Evolutionary conservation across 1,140 invertebrate genomes (phyloP).

Genomic region (Listronotus bonariensis): DNA sequence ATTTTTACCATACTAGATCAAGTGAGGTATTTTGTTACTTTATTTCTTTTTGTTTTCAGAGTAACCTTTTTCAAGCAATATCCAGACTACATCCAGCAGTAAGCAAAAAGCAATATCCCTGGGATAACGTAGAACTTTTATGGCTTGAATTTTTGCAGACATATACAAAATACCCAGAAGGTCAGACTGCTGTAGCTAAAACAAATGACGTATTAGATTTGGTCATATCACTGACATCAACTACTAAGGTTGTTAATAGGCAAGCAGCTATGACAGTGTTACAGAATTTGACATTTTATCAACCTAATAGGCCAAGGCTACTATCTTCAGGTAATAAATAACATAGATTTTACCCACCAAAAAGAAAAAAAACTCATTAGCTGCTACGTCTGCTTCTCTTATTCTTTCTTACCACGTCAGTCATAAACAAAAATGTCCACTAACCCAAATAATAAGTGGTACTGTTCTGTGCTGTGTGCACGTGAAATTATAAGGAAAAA

Average conservation of each 20-base stretch:
- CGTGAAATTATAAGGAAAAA: no score
- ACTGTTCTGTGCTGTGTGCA: no score
- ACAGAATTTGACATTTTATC: conserved; percentile 54
- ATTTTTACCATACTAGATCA: no score
- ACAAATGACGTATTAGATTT: conserved; percentile 47
- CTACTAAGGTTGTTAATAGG: conserved; percentile 42
- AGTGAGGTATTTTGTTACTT: conserved; percentile 3
- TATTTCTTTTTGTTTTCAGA: conserved; percentile 43
- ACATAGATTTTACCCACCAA: no score
- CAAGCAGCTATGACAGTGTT: conserved; percentile 47
- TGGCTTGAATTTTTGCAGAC: conserved; percentile 60
- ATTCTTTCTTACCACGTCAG: no score
- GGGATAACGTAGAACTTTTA: conserved; percentile 51
- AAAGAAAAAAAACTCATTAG: no score
- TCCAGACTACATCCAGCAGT: conserved; percentile 55
- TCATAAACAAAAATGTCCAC: no score
- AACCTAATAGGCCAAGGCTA: conserved; percentile 51
- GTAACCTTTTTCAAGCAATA: conserved; percentile 55
- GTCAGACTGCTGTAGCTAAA: conserved; percentile 49
- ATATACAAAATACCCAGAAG: conserved; percentile 56
- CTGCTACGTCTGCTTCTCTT: no score
- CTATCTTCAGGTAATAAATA: conserved; percentile 50
- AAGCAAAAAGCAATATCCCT: conserved; percentile 55
- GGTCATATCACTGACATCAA: conserved; percentile 44
- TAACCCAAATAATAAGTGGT: no score